Evolutionary conservation across 2,113 vertebrate species (phyloP), one percentile per base, ranked within the genome.

Genomic region (Zapus hudsonius): DNA sequence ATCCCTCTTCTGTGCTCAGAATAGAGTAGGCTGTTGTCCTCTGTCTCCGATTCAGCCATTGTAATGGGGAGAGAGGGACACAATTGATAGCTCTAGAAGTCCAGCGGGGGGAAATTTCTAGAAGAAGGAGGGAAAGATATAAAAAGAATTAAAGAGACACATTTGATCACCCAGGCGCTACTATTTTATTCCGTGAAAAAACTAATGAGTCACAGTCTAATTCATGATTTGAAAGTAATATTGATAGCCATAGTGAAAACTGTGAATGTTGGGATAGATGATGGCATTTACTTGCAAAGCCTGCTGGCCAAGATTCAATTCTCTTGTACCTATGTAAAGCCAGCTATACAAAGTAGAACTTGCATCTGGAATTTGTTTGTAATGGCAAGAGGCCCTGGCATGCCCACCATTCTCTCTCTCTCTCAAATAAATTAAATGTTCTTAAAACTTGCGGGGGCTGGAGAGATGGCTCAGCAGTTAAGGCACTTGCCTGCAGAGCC

Each of bases 21-120:
- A 19, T 57, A 31, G 2, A 55, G 27, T 2, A 81, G 17, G 7
- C 52, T 52, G 52, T 52, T 15, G 11, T 52, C 16, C 11, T 52
- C 52, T 8, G 2, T 13, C 87, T 23, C 44, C n/a, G 42, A 5
- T 36, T 63, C 63, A 86, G 27, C 25, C n/a, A 57, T 57, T 31
- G 7, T 63, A 31, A 73, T 11, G 17, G 3, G 0, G 10, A 29
- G 3, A 5, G 7, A 5, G 22, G 52, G 47, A 31, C 5, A 66
- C 38, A 70, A 74, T 40, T 38, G 0, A 42, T 1, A n/a, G 47
- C 33, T 33, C 66, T 42, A 17, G 57, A 72, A 40, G n/a, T 33
- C 25, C 22, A 55, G 84, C 12, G 17, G 19, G 13, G 20, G 25
- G 36, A 23, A 25, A 23, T 36, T 59, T 52, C 33, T 29, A n/a